phyloP scores from a whole-genome alignment of 2,888 invertebrate species.

The Hofmannophila pseudospretella region DNA sequence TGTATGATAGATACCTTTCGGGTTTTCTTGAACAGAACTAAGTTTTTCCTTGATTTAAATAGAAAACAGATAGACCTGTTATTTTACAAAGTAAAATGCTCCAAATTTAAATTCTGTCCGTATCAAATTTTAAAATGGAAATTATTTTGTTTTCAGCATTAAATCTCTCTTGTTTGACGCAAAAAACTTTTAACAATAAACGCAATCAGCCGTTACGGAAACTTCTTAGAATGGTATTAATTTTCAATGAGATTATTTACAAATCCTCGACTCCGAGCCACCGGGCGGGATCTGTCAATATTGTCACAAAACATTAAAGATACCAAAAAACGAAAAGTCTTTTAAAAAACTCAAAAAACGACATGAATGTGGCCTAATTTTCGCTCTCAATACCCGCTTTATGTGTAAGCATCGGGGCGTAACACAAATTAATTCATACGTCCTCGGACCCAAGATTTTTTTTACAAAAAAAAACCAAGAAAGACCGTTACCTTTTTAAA shows the following conservation, averaged over 20 bases:
- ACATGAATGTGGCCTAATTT: constrained; percentile 73
- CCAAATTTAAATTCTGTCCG: not conserved
- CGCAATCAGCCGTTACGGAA: constrained; percentile 56
- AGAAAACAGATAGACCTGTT: too few species aligned
- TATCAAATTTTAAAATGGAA: constrained; percentile 38
- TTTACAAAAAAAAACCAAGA: constrained; percentile 34
- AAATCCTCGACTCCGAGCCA: constrained; percentile 54
- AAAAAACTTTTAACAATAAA: constrained; percentile 63
- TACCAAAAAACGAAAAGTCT: constrained; percentile 31
- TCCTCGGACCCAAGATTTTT: constrained; percentile 26
- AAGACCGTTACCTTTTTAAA: constrained; percentile 65
- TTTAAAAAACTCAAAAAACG: constrained; percentile 26
- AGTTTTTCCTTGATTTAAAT: too few species aligned
- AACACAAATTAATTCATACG: constrained; percentile 69
- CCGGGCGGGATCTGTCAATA: constrained; percentile 70
- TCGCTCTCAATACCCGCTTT: constrained; percentile 70
- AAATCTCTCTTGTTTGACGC: constrained; percentile 37
- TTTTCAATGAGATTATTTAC: constrained; percentile 75
- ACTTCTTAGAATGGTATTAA: constrained; percentile 61
- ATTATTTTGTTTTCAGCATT: constrained; percentile 45
- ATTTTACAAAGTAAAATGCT: too few species aligned
- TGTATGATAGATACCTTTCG: too few species aligned
- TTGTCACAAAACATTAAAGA: constrained; percentile 67
- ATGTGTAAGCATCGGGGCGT: constrained; percentile 72
- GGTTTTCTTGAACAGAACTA: too few species aligned